Base-by-base conservation (phyloP, 1,140 invertebrate species). In the Eupristina koningsbergeri region DNA sequence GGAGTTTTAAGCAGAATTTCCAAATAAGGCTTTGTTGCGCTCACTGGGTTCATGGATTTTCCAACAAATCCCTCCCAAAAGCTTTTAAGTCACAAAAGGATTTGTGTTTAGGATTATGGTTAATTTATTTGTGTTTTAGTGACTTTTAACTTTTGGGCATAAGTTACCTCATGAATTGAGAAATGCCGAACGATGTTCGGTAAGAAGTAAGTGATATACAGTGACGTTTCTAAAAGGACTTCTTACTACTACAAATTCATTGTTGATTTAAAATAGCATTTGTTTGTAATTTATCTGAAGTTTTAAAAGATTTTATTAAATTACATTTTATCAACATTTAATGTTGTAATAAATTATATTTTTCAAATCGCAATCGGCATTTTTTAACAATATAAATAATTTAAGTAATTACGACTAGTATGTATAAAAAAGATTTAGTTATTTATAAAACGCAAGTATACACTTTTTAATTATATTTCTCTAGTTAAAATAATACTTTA, bases 51-150 rank as follows among this genome's bases (percentile, higher is more conserved):
- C 58, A 22, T 19, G 77, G 58, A 29, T 84, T 80, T 69, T 69
- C 45, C 8, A 58, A 58, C 41, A 64, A 80, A 84, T 79, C 61
- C 83, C 78, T 73, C 67, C 26, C 61, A 61, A 84, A 80, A 84
- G 83, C 83, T 84, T 84, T 84, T 80, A 84, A 84, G 83, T 84
- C 83, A 80, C 83, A 84, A 84, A 84, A 76, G 83, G 83, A 84
- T 84, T 84, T 84, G 83, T 78, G 71, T 76, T 80, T 67, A 69
- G 83, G 83, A 84, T 84, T 84, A 84, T 84, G 71, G 69, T 84
- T 84, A 84, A 84, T 84, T 84, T 84, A 84, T 84, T 80, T 80
- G 78, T 80, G 83, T 84, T 84, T 84, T 84, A 84, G 83, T 84
- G 71, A 84, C 83, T 73, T 80, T 84, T 84, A 81, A 76, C 77